Conservation (phyloP, 2,888 invertebrate genomes). For the Gymnocheta viridis region DNA sequence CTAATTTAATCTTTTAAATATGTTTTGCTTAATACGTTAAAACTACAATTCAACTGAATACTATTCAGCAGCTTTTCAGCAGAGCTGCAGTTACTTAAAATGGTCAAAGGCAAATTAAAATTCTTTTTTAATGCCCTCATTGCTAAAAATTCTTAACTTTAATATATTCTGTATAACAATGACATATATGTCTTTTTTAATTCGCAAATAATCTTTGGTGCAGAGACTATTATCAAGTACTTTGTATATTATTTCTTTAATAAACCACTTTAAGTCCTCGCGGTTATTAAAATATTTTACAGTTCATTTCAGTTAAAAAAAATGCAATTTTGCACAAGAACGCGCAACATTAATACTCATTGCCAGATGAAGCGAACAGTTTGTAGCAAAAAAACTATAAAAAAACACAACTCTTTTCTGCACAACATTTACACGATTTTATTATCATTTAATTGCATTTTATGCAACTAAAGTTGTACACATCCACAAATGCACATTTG, state of each 20-base stretch:
- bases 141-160: not conserved
- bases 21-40: too few relatives aligned
- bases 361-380: slow-evolving; percentile 35
- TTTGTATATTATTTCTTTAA: not conserved
- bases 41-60: too few relatives aligned
- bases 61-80: too few relatives aligned
- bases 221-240: not conserved
- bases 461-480: slow-evolving; percentile 34
- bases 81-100: too few relatives aligned
- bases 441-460: slow-evolving; percentile 68
- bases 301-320: slow-evolving; percentile 10
- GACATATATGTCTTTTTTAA: not conserved
- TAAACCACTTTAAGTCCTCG: not conserved
- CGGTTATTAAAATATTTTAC: slow-evolving; percentile 2
- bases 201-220: not conserved
- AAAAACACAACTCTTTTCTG: not conserved
- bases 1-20: too few relatives aligned
- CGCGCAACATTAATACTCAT: slow-evolving; percentile 1
- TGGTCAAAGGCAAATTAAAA: too few relatives aligned
- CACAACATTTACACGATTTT: slow-evolving; percentile 59
- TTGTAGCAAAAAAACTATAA: not conserved
- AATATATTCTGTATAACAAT: not conserved
- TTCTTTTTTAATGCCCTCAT: not conserved
- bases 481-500: not conserved
- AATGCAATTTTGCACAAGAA: slow-evolving; percentile 18